A percentile compares a stretch with the other conserved stretches of the same genome.
These are phyloP conservation scores for Koerneria pararmatus DNA, from an alignment of 2,888 invertebrate species.

Conservation along the genomic window DNA sequence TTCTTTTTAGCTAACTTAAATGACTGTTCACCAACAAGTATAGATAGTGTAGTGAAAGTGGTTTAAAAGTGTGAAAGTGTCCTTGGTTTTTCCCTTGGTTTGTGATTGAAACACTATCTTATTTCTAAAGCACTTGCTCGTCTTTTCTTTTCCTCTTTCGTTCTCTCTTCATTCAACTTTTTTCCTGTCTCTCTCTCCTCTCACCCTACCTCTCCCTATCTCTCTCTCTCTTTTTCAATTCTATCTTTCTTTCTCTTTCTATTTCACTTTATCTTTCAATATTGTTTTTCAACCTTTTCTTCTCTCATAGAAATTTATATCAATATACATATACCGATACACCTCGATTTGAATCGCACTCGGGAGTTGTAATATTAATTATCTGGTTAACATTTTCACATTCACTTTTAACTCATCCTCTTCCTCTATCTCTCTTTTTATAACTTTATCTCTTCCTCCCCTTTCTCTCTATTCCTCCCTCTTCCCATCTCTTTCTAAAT, in stretches of 20 bases:
- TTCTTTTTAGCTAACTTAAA: conserved; percentile 9
- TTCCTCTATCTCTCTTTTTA: neutral
- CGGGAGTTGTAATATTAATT: no score
- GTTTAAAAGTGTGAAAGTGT: no score
- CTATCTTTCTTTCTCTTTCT: no score
- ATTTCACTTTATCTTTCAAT: no score
- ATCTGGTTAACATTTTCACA: neutral
- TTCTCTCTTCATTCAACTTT: neutral
- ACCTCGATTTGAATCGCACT: no score
- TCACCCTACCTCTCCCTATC: no score
- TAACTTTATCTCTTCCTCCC: no score
- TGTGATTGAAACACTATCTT: no score
- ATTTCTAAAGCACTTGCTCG: neutral
- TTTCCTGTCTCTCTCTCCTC: neutral
- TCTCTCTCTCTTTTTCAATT: neutral
- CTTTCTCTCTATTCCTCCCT: no score
- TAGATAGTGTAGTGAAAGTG: neutral
- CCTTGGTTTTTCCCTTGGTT: neutral
- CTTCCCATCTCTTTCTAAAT: neutral
- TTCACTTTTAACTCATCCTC: neutral
- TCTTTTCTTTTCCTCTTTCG: neutral
- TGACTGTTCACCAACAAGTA: neutral
- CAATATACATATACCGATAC: no score
- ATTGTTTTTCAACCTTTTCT: neutral
- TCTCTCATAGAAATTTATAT: no score